A percentile compares a stretch with the other conserved stretches of the same genome.
Evolutionary conservation across 1,140 invertebrate genomes (phyloP).

Genomic region (Venustaconcha ellipsiformis): DNA sequence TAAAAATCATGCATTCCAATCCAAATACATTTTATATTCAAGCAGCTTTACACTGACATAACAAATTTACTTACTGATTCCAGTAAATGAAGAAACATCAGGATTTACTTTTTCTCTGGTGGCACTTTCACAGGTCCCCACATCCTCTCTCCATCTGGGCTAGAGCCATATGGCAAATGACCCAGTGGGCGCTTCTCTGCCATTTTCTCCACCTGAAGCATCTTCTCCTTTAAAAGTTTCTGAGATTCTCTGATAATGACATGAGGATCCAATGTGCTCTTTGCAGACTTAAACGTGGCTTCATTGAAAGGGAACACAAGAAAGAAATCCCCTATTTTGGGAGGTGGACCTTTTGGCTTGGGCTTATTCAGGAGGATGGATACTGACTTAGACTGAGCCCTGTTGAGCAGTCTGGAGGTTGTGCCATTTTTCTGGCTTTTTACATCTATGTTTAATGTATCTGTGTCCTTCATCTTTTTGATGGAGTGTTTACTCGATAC

Average conservation of each 20-base stretch:
- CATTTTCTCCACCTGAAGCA: conserved; percentile 27
- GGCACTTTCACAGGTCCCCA: conserved; percentile 41
- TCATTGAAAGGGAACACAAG: conserved; percentile 65
- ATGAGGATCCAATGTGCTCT: conserved; percentile 47
- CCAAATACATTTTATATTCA: too few relatives aligned
- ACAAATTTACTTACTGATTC: not conserved
- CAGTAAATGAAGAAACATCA: not conserved
- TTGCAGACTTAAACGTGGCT: conserved; percentile 41
- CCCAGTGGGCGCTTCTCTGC: conserved; percentile 30
- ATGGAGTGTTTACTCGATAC: too few relatives aligned
- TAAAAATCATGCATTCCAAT: too few relatives aligned
- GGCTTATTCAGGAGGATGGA: conserved; percentile 9
- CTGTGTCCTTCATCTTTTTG: too few relatives aligned
- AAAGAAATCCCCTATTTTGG: conserved; percentile 54
- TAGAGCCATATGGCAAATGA: conserved; percentile 32
- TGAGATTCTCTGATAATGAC: conserved; percentile 52
- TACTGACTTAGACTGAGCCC: conserved; percentile 12
- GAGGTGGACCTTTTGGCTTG: conserved; percentile 36
- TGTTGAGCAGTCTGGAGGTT: too few relatives aligned
- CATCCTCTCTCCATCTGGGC: conserved; percentile 21
- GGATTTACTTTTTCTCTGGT: conserved; percentile 28
- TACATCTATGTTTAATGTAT: too few relatives aligned
- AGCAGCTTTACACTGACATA: too few relatives aligned
- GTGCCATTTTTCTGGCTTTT: too few relatives aligned
- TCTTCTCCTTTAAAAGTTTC: conserved; percentile 41